Evolutionary conservation across 2,113 vertebrate genomes (phyloP).

Genomic region (Nyctibius bracteatus): DNA sequence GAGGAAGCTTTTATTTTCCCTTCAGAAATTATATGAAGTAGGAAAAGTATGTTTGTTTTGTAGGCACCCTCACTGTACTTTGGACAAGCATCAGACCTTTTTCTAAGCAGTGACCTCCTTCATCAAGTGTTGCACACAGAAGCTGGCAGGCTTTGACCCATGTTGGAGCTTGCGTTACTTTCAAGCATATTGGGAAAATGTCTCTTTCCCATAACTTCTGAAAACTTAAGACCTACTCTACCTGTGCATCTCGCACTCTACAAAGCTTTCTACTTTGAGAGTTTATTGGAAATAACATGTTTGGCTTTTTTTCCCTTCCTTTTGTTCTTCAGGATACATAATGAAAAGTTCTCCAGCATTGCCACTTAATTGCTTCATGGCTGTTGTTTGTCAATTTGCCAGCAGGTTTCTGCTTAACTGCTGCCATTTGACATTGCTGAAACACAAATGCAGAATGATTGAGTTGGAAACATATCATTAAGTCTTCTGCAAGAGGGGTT

Average conservation of each 20-base stretch:
- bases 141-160: background rate
- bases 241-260: background rate
- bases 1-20: background rate
- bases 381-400: conserved; percentile 73
- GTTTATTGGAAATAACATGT: conserved; percentile 9
- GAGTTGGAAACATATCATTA: conserved; percentile 67
- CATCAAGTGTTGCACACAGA: background rate
- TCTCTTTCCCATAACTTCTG: background rate
- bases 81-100: background rate
- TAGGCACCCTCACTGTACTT: background rate
- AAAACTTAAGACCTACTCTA: background rate
- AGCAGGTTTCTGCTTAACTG: conserved; percentile 69
- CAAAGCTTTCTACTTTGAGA: conserved; percentile 5
- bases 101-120: background rate
- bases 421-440: conserved; percentile 64
- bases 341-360: conserved; percentile 51
- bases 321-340: conserved; percentile 18
- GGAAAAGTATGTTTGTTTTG: background rate
- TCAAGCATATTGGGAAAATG: background rate
- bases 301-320: background rate
- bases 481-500: conserved; percentile 43
- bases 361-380: conserved; percentile 65
- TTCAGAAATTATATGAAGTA: background rate
- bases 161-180: background rate
- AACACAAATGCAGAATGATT: conserved; percentile 66